Conservation (phyloP, 2,888 invertebrate genomes). For the Oxyteleia sp. region DNA sequence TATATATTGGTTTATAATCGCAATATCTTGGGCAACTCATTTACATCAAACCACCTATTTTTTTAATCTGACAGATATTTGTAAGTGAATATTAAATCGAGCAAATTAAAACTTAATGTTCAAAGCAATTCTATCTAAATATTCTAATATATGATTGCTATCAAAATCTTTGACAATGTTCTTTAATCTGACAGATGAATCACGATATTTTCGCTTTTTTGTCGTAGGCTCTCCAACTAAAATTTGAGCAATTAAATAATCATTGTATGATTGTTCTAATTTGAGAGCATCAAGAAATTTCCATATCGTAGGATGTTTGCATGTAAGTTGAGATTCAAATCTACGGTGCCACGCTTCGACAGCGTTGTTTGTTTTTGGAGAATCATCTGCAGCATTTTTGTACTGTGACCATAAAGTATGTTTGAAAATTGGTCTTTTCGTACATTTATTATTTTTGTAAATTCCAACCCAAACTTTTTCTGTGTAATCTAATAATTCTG, state of each 20-base stretch:
- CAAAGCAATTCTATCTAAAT: neutral
- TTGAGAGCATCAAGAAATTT: conserved; percentile 26
- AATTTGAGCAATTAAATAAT: conserved; percentile 6
- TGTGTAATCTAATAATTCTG: conserved; percentile 5
- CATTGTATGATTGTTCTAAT: conserved; percentile 18
- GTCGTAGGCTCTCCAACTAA: conserved; percentile 5
- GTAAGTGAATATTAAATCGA: no score
- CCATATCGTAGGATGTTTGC: conserved; percentile 21
- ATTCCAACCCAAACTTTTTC: conserved; percentile 13
- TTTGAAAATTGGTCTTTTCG: conserved; percentile 7
- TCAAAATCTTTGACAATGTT: neutral
- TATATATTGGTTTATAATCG: no score
- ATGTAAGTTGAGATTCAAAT: conserved; percentile 2
- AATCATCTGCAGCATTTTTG: neutral
- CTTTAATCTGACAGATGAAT: neutral
- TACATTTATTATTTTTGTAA: conserved; percentile 15
- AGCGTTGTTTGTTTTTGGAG: conserved; percentile 19
- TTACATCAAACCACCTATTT: no score
- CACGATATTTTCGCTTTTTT: conserved; percentile 25
- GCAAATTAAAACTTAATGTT: neutral
- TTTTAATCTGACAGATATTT: no score
- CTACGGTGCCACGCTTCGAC: conserved; percentile 3
- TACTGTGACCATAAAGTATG: conserved; percentile 18
- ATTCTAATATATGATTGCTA: neutral
- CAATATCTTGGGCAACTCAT: no score